Base-by-base conservation (phyloP, 2,888 invertebrate species). In the Ochlodes sylvanus region DNA sequence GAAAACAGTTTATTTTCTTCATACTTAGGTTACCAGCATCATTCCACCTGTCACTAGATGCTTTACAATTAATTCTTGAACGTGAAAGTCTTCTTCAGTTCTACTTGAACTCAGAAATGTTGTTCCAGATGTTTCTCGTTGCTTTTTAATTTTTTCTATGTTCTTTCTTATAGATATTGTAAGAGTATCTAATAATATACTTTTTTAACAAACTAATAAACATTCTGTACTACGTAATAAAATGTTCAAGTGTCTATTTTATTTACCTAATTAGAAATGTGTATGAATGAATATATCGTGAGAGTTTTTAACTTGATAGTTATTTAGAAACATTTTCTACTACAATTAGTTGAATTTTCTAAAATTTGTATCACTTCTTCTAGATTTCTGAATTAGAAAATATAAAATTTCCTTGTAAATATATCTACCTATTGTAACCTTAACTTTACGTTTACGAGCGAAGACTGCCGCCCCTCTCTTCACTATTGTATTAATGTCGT, bases 401-500 rank as follows among this genome's bases (percentile, higher is more conserved):
- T 78, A 73, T 73, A 75, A 71, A 69, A 70, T 77, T 77, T 78
- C 78, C 50, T 62, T 75, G 76, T 76, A 79, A 71, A 72, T 38
- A 38, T 72, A 72, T 72, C 63, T 67, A 27, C 27, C 69, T 74
- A 76, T 77, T 76, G 78, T 75, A 79, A 83, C 80, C 75, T 77
- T 76, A 81, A 83, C 80, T 81, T 78, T 84, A 84, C 79, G 81
- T 81, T 78, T 84, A 84, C 79, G 81, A 84, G 82, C 85, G 85
- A 88, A 83, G 63, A 86, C 89, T 92, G 89, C 92, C 92, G 92
- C 92, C 92, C 91, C 89, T 83, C 88, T 90, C 89, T 90, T 91
- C 89, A 92, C 92, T 93, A 92, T 92, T 92, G 92, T 92, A 89
- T 92, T 91, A 92, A 91, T 92, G 93, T 93, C 90, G 88, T 90